phyloP scores from a whole-genome alignment of 2,797 vertebrate species.

The Clarias laeviceps region DNA sequence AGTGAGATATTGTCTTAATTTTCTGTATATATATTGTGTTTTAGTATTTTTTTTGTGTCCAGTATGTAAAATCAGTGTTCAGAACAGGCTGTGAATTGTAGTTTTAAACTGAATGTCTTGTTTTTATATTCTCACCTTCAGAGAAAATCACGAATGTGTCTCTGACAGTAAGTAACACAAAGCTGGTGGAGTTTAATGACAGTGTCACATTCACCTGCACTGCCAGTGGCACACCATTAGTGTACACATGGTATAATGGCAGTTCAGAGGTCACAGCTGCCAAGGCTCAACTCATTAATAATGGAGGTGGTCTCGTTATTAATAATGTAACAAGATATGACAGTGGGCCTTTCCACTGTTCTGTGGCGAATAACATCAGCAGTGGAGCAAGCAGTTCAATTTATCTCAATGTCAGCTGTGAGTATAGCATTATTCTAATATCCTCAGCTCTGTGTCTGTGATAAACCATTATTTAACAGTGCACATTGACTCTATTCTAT shows the following conservation, averaged over 20 bases:
- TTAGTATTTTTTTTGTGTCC: neutral
- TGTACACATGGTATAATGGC: constrained; percentile 65
- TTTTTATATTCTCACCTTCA: constrained; percentile 49
- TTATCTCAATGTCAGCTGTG: constrained; percentile 70
- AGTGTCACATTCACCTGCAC: constrained; percentile 68
- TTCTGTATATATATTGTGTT: neutral
- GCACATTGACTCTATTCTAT: neutral
- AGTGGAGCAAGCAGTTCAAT: constrained; percentile 47
- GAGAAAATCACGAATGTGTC: constrained; percentile 65
- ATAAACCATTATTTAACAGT: neutral
- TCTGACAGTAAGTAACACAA: constrained; percentile 47
- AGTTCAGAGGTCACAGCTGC: constrained; percentile 45
- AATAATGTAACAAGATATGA: constrained; percentile 62
- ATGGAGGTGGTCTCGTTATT: constrained; percentile 61
- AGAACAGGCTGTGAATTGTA: neutral
- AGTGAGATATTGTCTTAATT: neutral
- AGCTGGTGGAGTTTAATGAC: constrained; percentile 71
- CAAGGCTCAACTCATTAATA: constrained; percentile 51
- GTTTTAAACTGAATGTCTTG: neutral
- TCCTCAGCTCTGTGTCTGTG: neutral
- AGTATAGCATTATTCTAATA: constrained; percentile 56
- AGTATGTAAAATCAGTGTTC: neutral
- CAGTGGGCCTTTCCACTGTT: constrained; percentile 65
- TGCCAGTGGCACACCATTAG: constrained; percentile 58
- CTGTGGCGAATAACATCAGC: constrained; percentile 68